Conservation (phyloP, 2,888 invertebrate genomes). For the Amorpha juglandis region DNA sequence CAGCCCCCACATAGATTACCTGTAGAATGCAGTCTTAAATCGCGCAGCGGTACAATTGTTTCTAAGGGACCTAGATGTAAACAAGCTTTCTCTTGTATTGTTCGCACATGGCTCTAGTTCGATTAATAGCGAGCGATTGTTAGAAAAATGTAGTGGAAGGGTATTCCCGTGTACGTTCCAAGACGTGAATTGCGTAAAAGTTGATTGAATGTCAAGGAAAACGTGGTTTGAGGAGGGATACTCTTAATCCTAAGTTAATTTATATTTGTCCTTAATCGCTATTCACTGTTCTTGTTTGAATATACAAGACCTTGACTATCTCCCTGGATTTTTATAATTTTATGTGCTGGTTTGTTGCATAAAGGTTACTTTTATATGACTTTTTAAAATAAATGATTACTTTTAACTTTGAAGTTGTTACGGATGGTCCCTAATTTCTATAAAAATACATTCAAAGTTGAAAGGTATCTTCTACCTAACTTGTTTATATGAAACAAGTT, state of each 20-base stretch:
- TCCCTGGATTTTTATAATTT: too few species aligned
- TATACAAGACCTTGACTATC: too few species aligned
- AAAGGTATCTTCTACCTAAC: too few species aligned
- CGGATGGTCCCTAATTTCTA: too few species aligned
- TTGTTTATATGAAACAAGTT: too few species aligned
- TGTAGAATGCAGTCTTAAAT: not conserved
- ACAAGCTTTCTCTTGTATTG: constrained; percentile 7
- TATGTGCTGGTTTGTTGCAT: too few species aligned
- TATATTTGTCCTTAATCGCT: too few species aligned
- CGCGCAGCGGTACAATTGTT: constrained; percentile 11
- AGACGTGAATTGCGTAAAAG: not conserved
- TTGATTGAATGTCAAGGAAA: not conserved
- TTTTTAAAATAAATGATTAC: too few species aligned
- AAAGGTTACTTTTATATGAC: too few species aligned
- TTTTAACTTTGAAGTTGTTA: too few species aligned
- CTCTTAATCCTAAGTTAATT: not conserved
- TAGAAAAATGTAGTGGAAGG: not conserved
- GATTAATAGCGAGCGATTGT: not conserved
- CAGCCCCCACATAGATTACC: not conserved
- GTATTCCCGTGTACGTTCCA: not conserved
- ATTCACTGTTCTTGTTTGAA: too few species aligned
- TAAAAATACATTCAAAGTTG: too few species aligned
- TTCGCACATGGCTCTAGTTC: not conserved
- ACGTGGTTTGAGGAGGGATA: not conserved
- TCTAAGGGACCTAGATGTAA: constrained; percentile 19